These are phyloP conservation scores for Piprites chloris DNA, from an alignment of 2,113 vertebrate species.

Conservation along the genomic window DNA sequence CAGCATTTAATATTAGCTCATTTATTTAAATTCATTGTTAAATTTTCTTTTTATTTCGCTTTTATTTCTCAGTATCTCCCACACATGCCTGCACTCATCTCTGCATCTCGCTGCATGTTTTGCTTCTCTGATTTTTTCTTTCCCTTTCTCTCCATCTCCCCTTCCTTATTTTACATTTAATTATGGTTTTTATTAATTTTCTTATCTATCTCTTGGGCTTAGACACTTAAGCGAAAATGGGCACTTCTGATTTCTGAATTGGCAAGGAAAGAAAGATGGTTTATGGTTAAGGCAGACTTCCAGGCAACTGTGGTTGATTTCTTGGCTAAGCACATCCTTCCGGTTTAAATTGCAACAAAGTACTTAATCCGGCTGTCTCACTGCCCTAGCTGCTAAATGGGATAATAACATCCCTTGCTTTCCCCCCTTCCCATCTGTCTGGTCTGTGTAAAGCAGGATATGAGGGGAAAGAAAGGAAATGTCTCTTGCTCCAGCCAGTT, in stretches of 20 bases:
- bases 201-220: not conserved
- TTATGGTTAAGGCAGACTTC: not conserved
- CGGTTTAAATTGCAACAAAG: not conserved
- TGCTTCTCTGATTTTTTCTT: not conserved
- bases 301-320: constrained; percentile 7
- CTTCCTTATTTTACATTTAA: constrained; percentile 13
- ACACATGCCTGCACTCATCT: not conserved
- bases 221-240: not conserved
- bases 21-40: not conserved
- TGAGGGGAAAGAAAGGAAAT: not conserved
- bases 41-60: not conserved
- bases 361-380: not conserved
- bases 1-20: not conserved
- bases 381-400: not conserved
- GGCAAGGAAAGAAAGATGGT: not conserved
- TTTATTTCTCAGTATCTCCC: not conserved
- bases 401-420: not conserved
- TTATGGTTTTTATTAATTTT: not conserved
- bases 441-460: not conserved
- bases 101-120: not conserved
- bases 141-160: not conserved
- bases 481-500: not conserved
- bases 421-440: not conserved
- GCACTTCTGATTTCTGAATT: not conserved
- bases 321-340: constrained; percentile 24